A percentile compares a stretch with the other conserved stretches of the same genome.
phyloP scores from a whole-genome alignment of 2,888 invertebrate genomes.

The Carcina quercana region DNA sequence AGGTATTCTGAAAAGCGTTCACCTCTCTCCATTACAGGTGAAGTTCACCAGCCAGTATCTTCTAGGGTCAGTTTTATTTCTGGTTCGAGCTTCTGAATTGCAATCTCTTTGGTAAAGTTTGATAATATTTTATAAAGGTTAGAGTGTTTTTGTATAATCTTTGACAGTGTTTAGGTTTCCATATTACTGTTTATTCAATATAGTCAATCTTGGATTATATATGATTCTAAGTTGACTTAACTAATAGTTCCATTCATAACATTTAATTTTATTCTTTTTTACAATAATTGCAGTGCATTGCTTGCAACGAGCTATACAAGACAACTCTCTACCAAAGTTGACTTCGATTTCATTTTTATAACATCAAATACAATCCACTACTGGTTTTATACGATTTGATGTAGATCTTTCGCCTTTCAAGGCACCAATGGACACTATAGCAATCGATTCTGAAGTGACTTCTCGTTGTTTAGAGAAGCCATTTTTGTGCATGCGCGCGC shows the following conservation, averaged over 20 bases:
- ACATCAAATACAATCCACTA: constrained; percentile 13
- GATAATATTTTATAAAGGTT: too few species aligned
- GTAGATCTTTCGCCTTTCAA: neutral
- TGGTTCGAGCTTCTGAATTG: constrained; percentile 10
- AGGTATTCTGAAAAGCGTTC: constrained; percentile 85
- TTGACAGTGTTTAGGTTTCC: constrained; percentile 1
- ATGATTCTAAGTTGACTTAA: too few species aligned
- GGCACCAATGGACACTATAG: constrained; percentile 21
- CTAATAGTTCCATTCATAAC: too few species aligned
- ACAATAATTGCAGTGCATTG: too few species aligned
- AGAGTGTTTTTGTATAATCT: constrained; percentile 3
- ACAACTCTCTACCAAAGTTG: too few species aligned
- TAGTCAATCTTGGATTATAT: neutral
- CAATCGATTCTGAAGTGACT: neutral
- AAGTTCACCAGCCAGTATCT: constrained; percentile 36
- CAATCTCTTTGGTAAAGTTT: constrained; percentile 5
- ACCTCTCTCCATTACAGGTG: constrained; percentile 75
- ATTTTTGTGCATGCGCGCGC: constrained; percentile 56
- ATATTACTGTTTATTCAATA: neutral
- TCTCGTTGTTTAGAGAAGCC: constrained; percentile 35
- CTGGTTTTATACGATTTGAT: constrained; percentile 7
- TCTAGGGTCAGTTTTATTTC: constrained; percentile 28
- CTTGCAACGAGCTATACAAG: too few species aligned
- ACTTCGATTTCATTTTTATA: too few species aligned
- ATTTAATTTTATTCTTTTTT: too few species aligned